Evolutionary conservation across 2,797 vertebrate genomes (phyloP), one percentile per base, ranked within the genome.

Genomic region (Decapterus maruadsi): DNA sequence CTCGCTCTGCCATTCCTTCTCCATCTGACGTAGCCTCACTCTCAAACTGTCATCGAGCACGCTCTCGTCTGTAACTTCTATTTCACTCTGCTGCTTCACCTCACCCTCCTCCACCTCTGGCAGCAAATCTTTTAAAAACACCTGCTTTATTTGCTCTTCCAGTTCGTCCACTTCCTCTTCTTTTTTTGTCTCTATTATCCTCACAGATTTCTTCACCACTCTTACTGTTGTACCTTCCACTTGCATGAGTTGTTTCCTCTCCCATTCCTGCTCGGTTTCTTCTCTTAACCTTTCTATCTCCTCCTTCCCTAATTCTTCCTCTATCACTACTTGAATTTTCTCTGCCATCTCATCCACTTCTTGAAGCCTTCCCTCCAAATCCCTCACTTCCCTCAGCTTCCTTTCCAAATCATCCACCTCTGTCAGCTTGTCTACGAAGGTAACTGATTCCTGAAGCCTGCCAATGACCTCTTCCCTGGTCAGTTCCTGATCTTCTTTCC

Each of bases 111-210:
- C 88, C 7, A 88, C 90, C 48, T 90, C 88, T 34, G 89, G 85
- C 43, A 91, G 11, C 77, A 94, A 65, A 19, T 57, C 91, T 73
- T 93, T 92, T 0, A 94, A 78, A 86, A 94, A 94, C 82, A 94
- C 91, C 34, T 38, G 8, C 58, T 89, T 93, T 66, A 94, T 94
- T 61, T 94, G 61, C 6, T 92, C 91, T 56, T 90, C 93, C 61
- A 94, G 70, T 55, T 93, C 92, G 66, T 94, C 92, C 38, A 67
- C 83, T 7, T 85, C 85, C 1, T 29, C 74, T 16, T 36, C 77
- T 10, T 81, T 74, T 26, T 68, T 19, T 3, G 6, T 54, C 45
- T 71, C 77, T 0, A 57, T 22, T 20, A 4, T 75, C 54, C 56
- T 71, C 31, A 84, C 14, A 6, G 72, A 80, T 51, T 61, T 87